These are phyloP conservation scores for Hassar affinis DNA, from an alignment of 2,113 vertebrate genomes.

Conservation along the genomic window DNA sequence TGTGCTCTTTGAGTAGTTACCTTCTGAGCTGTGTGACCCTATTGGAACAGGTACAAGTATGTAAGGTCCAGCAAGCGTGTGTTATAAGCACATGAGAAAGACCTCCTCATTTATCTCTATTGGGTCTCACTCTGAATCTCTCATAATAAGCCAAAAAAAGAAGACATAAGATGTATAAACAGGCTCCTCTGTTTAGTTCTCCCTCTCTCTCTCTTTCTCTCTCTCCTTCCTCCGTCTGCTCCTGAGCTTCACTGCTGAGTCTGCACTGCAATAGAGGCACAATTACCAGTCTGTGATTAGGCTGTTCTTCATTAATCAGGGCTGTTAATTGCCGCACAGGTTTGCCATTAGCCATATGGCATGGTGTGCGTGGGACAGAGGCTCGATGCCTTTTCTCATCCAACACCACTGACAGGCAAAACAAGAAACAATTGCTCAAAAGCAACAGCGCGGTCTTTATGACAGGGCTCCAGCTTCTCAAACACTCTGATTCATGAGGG, in stretches of 20 bases:
- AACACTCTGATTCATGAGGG: constrained; percentile 16
- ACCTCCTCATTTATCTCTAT: constrained; percentile 28
- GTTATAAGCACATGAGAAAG: constrained; percentile 5
- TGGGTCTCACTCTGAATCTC: constrained; percentile 22
- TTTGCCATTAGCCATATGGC: constrained; percentile 98
- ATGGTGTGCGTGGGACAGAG: constrained; percentile 84
- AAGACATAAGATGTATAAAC: constrained; percentile 38
- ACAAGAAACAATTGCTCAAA: constrained; percentile 50
- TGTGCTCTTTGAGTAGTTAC: constrained; percentile 12
- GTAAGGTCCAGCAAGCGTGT: constrained; percentile 23
- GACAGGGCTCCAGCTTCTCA: constrained; percentile 19
- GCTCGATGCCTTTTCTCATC: constrained; percentile 31
- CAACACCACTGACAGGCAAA: constrained; percentile 39
- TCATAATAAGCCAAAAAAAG: constrained; percentile 30
- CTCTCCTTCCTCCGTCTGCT: constrained; percentile 30
- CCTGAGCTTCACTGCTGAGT: constrained; percentile 35
- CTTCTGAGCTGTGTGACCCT: not conserved
- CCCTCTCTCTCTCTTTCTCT: constrained; percentile 12
- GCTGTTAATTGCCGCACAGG: constrained; percentile 89
- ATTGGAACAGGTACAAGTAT: not conserved
- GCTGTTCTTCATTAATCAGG: constrained; percentile 97
- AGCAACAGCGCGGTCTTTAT: constrained; percentile 28
- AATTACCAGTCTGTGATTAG: constrained; percentile 94
- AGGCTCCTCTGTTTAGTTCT: not conserved
- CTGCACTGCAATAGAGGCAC: constrained; percentile 53